Evolutionary conservation across 2,797 vertebrate species (phyloP), one percentile per base, ranked within the genome.

Genomic region (Epinephelus coioides): DNA sequence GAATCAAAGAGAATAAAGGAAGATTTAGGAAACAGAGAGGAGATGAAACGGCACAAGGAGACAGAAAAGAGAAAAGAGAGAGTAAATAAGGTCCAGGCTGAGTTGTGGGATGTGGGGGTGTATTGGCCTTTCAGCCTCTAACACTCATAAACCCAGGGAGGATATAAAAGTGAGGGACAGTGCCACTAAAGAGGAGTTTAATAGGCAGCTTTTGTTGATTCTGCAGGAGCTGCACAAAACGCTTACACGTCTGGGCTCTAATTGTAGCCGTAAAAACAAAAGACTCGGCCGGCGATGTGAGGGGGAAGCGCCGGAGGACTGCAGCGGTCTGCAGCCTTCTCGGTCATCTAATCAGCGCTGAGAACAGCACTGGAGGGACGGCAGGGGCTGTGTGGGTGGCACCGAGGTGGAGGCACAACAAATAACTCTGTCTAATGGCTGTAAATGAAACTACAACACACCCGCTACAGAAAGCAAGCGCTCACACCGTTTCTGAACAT

Each of bases 201-300:
- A 91, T 76, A 71, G 82, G 91, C 82, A 70, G 80, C 87, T 89
- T 91, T 83, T 88, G 92, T 88, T 81, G 88, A 91, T 91, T 91
- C 92, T 86, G 90, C 91, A 92, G 78, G 67, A 88, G 82, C 83
- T 75, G 86, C 83, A 90, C 82, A 85, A 84, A 88, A 68, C 17
- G 73, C 83, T 82, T 81, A 73, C 76, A 73, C 83, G 83, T 57
- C 59, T 56, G 47, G 40, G 27, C 56, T 84, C 75, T 84, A 86
- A 87, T 76, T 80, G 77, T 62, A 51, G 79, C 85, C 3, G 76
- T 89, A 86, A 90, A 89, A 82, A 49, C 34, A 51, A 85, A 71
- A 59, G 60, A 57, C 19, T 34, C 21, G 49, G 44, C 61, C 23
- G 11, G n/a, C 11, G n/a, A 65, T 40, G 18, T 19, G 78, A 73